Evolutionary conservation across 2,888 invertebrate genomes (phyloP).

Genomic region (Aspidiotus rigidus): DNA sequence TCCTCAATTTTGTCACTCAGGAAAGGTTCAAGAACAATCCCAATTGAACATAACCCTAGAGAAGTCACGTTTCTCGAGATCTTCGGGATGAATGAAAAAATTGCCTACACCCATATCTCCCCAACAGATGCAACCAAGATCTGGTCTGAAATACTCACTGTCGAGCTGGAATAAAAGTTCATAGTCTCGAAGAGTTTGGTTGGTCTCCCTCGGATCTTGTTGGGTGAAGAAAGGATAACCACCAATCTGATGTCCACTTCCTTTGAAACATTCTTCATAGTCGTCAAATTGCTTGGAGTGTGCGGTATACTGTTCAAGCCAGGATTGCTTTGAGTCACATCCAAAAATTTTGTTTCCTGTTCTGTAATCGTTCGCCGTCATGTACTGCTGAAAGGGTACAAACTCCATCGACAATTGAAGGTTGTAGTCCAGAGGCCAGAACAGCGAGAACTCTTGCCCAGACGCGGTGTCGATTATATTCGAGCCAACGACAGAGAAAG

Average conservation of each 20-base stretch:
- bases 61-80: not conserved
- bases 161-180: slow-evolving; percentile 6
- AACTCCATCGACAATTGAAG: slow-evolving; percentile 1
- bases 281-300: not conserved
- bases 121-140: not conserved
- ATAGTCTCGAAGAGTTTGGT: not conserved
- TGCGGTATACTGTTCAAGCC: not conserved
- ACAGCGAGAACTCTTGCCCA: not conserved
- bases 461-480: not conserved
- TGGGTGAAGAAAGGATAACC: not conserved
- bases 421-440: not conserved
- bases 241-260: slow-evolving; percentile 1
- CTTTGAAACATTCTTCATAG: not conserved
- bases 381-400: slow-evolving; percentile 4
- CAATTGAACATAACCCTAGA: not conserved
- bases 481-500: not conserved
- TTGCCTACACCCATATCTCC: not conserved
- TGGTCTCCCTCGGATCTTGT: not conserved
- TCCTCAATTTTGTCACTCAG: too few relatives aligned
- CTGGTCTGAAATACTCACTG: not conserved
- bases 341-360: not conserved
- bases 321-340: not conserved
- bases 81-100: slow-evolving; percentile 4
- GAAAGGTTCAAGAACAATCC: slow-evolving; percentile 2
- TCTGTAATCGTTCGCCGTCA: slow-evolving; percentile 5